Base-by-base conservation (phyloP, 2,113 vertebrate genomes). In the Apteryx owenii region DNA sequence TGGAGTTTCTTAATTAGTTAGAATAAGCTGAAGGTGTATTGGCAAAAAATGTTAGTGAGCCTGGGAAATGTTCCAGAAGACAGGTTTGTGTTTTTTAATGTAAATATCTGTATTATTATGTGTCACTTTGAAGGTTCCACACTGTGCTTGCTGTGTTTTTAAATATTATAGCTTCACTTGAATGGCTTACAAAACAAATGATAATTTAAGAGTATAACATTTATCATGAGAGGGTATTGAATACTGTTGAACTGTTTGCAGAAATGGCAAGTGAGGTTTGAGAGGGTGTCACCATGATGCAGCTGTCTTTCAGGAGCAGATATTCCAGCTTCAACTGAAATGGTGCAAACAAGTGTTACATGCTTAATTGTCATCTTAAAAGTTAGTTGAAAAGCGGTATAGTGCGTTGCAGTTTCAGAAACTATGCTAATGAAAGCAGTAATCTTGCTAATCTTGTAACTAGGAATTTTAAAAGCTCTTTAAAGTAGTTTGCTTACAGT, bases 21-120 rank as follows among this genome's bases (percentile, higher is more conserved):
- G 95, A 95, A 95, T 98, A 97, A 97, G 93, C 97, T 97, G 98
- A 97, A 98, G 98, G 97, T 98, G 97, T 97, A 87, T 96, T 97
- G 96, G 97, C 97, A 97, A 94, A 92, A 93, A 23, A 89, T 93
- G 4, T 64, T 65, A 28, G 92, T 76, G 82, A 93, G 93, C 60
- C 97, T 81, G 97, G 96, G 93, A 97, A 93, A 65, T 82, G 80
- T 97, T 98, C 98, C 97, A 98, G 97, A 90, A 96, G 90, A 96
- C 76, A 90, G 53, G 87, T 70, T 90, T 94, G 31, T 85, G 44
- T 89, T 88, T 90, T 84, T 89, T 58, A 95, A 95, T 89, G 96
- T 97, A 98, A 97, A 97, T 98, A 96, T 81, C 91, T 60, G 2
- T 92, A 65, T 44, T 93, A 94, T 96, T 94, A 98, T 97, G 90